A percentile compares a stretch with the other conserved stretches of the same genome.
These are phyloP conservation scores for Cantharis nigra DNA, from an alignment of 2,888 invertebrate species.

Conservation along the genomic window DNA sequence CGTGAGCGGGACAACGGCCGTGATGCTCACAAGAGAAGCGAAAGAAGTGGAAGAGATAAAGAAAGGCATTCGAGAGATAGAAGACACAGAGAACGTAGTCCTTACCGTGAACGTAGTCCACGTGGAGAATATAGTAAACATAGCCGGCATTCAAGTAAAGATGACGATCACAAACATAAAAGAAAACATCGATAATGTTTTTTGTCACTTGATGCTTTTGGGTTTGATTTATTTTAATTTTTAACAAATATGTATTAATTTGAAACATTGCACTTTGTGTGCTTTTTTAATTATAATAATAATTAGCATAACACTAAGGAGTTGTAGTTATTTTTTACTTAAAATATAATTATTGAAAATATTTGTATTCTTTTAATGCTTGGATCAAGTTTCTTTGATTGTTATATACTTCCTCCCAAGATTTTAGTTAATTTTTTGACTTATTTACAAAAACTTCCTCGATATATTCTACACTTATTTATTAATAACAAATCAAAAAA, in stretches of 20 bases:
- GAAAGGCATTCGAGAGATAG: conserved; percentile 43
- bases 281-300: not conserved
- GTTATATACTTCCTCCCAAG: no score
- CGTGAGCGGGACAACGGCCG: conserved; percentile 38
- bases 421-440: not conserved
- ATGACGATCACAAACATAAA: conserved; percentile 40
- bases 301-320: not conserved
- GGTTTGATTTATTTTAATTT: not conserved
- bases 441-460: not conserved
- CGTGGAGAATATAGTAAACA: conserved; percentile 22
- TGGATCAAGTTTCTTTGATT: no score
- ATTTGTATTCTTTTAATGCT: not conserved
- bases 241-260: not conserved
- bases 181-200: conserved; percentile 24
- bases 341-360: not conserved
- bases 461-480: not conserved
- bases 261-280: not conserved
- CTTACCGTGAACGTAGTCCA: conserved; percentile 21
- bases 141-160: conserved; percentile 33
- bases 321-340: not conserved
- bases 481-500: not conserved
- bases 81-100: conserved; percentile 40
- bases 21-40: conserved; percentile 44
- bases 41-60: conserved; percentile 34
- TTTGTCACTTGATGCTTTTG: not conserved